These are phyloP conservation scores for Parapsyche elsis DNA, from an alignment of 1,140 invertebrate species.

Conservation along the genomic window DNA sequence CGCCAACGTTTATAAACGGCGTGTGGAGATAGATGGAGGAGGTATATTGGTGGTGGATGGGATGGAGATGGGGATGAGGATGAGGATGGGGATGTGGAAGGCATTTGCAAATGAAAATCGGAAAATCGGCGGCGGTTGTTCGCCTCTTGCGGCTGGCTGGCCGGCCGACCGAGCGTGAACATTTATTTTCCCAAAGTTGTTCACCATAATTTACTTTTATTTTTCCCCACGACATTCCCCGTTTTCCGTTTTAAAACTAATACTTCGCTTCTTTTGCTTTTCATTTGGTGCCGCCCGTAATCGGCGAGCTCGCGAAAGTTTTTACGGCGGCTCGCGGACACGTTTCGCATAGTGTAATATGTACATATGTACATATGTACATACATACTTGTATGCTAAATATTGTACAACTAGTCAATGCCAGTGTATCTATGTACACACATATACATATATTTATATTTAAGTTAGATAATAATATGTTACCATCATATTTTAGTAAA, in stretches of 20 bases:
- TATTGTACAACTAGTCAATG: too few relatives aligned
- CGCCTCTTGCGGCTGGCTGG: conserved; percentile 15
- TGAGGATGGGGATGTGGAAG: not conserved
- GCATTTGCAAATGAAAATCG: conserved; percentile 41
- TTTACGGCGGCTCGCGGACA: conserved; percentile 9
- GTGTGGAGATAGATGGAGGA: too few relatives aligned
- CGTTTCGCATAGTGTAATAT: not conserved
- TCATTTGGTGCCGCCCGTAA: conserved; percentile 36
- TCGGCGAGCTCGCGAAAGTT: conserved; percentile 25
- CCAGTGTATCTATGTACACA: too few relatives aligned
- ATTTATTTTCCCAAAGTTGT: conserved; percentile 53
- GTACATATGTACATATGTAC: too few relatives aligned
- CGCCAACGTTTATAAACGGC: conserved; percentile 6
- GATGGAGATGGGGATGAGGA: too few relatives aligned
- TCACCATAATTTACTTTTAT: conserved; percentile 56
- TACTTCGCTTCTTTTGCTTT: conserved; percentile 48
- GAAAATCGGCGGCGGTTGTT: conserved; percentile 21
- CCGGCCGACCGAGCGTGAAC: conserved; percentile 42
- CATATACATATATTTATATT: too few relatives aligned
- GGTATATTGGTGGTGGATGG: too few relatives aligned
- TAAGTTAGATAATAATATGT: too few relatives aligned
- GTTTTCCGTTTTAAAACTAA: conserved; percentile 54
- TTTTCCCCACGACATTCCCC: conserved; percentile 50
- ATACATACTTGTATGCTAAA: too few relatives aligned
- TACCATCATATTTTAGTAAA: too few relatives aligned